These are phyloP conservation scores for Chrysomela aeneicollis DNA, from an alignment of 2,888 invertebrate species.

Conservation along the genomic window DNA sequence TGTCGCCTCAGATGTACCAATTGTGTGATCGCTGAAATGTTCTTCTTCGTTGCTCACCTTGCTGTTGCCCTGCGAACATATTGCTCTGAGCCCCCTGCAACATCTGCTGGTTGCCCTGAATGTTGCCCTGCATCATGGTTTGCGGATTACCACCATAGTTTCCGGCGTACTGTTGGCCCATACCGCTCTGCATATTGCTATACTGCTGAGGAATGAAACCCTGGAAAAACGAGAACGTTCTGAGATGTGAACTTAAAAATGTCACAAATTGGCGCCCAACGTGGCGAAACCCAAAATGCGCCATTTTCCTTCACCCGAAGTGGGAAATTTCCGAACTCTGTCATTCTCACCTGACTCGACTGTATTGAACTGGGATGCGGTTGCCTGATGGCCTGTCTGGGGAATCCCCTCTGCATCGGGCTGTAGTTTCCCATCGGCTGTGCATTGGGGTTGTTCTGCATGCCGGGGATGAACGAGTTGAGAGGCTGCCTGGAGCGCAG, in stretches of 20 bases:
- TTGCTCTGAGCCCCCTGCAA: slow-evolving; percentile 46
- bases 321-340: not conserved
- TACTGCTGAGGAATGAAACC: slow-evolving; percentile 71
- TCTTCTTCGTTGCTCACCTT: slow-evolving; percentile 47
- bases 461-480: slow-evolving; percentile 59
- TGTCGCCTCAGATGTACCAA: no score
- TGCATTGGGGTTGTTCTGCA: slow-evolving; percentile 50
- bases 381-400: slow-evolving; percentile 62
- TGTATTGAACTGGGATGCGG: slow-evolving; percentile 59
- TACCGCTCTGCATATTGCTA: slow-evolving; percentile 69
- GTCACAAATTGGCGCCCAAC: no score
- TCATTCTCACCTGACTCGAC: slow-evolving; percentile 56
- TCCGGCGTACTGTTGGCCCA: slow-evolving; percentile 68
- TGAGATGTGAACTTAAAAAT: no score
- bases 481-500: slow-evolving; percentile 78
- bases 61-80: slow-evolving; percentile 62
- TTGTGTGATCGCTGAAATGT: no score
- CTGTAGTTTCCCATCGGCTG: slow-evolving; percentile 59
- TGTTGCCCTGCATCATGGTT: slow-evolving; percentile 52
- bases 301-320: no score
- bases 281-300: no score
- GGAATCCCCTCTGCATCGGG: slow-evolving; percentile 63
- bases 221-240: slow-evolving; percentile 33
- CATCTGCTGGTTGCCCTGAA: slow-evolving; percentile 56
- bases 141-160: slow-evolving; percentile 54